These are phyloP conservation scores for Capromys pilorides DNA, from an alignment of 2,797 vertebrate genomes.

Conservation along the genomic window DNA sequence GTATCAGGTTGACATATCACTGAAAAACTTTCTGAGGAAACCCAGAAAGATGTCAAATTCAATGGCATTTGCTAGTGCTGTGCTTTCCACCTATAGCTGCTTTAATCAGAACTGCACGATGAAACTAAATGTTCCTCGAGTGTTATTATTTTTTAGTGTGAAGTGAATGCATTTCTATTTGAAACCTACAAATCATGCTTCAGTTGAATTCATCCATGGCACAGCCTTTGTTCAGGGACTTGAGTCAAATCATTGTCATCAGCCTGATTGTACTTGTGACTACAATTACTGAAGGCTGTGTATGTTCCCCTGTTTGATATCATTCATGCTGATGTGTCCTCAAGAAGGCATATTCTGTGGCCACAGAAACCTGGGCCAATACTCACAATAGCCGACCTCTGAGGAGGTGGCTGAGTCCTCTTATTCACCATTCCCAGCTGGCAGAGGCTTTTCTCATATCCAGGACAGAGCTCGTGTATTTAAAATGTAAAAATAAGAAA, in stretches of 20 bases:
- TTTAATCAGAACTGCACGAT: slow-evolving; percentile 20
- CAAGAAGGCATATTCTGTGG: neutral
- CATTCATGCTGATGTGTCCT: neutral
- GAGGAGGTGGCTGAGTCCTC: rapidly evolving
- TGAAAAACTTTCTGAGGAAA: slow-evolving; percentile 45
- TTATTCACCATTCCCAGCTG: neutral
- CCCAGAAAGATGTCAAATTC: slow-evolving; percentile 50
- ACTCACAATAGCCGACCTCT: neutral
- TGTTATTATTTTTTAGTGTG: slow-evolving; percentile 37
- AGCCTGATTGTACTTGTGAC: slow-evolving; percentile 39
- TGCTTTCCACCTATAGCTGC: slow-evolving; percentile 43
- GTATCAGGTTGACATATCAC: slow-evolving; percentile 54
- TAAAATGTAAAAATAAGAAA: slow-evolving; percentile 13
- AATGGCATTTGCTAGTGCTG: neutral
- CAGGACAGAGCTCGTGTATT: neutral
- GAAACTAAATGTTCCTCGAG: slow-evolving; percentile 21
- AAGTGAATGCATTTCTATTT: slow-evolving; percentile 62
- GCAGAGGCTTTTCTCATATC: neutral
- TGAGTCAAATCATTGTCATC: slow-evolving; percentile 66
- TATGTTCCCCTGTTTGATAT: slow-evolving; percentile 24
- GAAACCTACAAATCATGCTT: slow-evolving; percentile 48
- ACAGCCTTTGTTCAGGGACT: slow-evolving; percentile 58
- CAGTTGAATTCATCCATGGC: slow-evolving; percentile 42
- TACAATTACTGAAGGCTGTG: slow-evolving; percentile 39
- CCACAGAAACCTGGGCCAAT: neutral